A percentile compares a stretch with the other conserved stretches of the same genome.
These are phyloP conservation scores for Drosophila melanica DNA, from an alignment of 1,140 invertebrate genomes.

Conservation along the genomic window DNA sequence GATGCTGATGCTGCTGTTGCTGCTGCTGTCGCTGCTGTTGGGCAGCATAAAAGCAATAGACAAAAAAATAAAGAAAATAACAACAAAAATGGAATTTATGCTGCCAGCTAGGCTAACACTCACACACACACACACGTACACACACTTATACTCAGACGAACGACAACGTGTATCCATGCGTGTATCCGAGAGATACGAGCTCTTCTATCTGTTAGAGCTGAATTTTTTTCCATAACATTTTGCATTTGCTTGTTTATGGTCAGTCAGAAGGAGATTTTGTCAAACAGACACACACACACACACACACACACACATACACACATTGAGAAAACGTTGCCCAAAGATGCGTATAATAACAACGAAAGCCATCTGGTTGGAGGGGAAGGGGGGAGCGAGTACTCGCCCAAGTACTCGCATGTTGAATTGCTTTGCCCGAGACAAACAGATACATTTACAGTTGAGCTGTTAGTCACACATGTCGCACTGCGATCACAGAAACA, in stretches of 20 bases:
- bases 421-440: conserved; percentile 28
- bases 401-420: conserved; percentile 1
- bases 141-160: neutral
- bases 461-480: conserved; percentile 53
- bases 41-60: conserved; percentile 7
- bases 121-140: conserved; percentile 9
- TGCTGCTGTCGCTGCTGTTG: neutral
- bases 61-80: conserved; percentile 7
- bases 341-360: conserved; percentile 30
- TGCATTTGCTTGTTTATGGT: conserved; percentile 52
- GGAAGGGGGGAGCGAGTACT: neutral
- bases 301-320: neutral
- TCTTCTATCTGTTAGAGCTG: conserved; percentile 9
- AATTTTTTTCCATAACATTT: conserved; percentile 44
- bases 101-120: conserved; percentile 26
- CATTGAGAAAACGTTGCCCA: neutral
- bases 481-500: conserved; percentile 42
- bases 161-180: conserved; percentile 46
- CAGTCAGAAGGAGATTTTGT: conserved; percentile 40
- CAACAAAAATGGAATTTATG: conserved; percentile 24
- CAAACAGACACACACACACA: conserved; percentile 20
- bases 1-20: neutral
- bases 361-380: neutral
- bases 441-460: conserved; percentile 40
- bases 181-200: conserved; percentile 49